Conservation (phyloP, 2,888 invertebrate genomes). For the Aspidapion aeneum region DNA sequence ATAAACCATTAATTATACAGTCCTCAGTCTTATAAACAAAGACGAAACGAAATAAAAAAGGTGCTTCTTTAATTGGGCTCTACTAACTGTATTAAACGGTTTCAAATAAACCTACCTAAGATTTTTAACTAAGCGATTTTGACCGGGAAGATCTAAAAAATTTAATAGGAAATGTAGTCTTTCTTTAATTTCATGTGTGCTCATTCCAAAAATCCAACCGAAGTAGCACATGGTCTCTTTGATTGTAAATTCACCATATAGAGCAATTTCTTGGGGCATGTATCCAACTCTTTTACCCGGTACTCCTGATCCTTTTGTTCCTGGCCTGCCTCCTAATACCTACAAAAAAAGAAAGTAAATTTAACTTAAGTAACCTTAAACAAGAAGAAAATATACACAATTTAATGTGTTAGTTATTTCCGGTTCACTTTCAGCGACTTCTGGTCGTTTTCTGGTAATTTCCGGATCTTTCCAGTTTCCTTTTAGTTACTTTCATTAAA, state of each 20-base stretch:
- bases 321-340: conserved; percentile 88
- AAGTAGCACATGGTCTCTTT: conserved; percentile 95
- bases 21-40: no score
- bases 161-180: conserved; percentile 82
- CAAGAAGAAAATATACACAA: no score
- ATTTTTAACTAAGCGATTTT: conserved; percentile 75
- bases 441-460: no score
- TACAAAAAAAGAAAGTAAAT: conserved; percentile 57
- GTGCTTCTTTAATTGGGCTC: no score
- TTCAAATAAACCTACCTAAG: conserved; percentile 55
- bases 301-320: conserved; percentile 77
- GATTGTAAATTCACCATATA: conserved; percentile 91
- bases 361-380: no score
- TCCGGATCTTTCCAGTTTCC: no score
- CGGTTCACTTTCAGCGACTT: no score
- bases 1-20: no score
- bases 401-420: no score
- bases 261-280: conserved; percentile 92
- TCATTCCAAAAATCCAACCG: conserved; percentile 94
- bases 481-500: no score
- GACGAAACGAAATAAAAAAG: no score
- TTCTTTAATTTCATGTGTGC: conserved; percentile 73
- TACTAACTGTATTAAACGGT: no score
- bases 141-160: conserved; percentile 86
- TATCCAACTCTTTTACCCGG: conserved; percentile 95